Conservation (phyloP, 2,888 invertebrate species). For the Ptychoptera albimana region DNA sequence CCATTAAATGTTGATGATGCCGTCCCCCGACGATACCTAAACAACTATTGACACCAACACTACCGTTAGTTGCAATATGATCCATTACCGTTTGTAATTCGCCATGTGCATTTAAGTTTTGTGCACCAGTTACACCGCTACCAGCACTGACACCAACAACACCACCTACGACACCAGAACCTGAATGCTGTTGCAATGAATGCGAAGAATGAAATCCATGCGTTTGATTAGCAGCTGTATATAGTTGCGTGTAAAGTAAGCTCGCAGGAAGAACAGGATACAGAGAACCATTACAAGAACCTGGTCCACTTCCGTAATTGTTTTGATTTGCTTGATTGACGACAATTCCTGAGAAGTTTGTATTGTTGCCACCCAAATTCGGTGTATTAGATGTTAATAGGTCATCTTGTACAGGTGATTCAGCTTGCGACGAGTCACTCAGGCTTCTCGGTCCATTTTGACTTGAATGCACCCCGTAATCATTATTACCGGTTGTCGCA, state of each 20-base stretch:
- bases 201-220: constrained; percentile 58
- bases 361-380: constrained; percentile 36
- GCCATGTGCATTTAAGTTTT: constrained; percentile 35
- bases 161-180: constrained; percentile 30
- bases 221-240: constrained; percentile 60
- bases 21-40: constrained; percentile 23
- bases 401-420: constrained; percentile 70
- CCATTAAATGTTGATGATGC: constrained; percentile 34
- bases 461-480: constrained; percentile 40
- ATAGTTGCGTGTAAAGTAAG: constrained; percentile 66
- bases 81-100: constrained; percentile 63
- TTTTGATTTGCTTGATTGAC: constrained; percentile 32
- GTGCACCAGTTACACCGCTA: too few relatives aligned
- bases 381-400: constrained; percentile 47
- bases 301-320: background rate
- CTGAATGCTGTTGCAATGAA: constrained; percentile 44
- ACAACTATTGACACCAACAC: constrained; percentile 37
- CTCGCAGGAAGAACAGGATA: constrained; percentile 70
- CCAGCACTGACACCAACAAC: too few relatives aligned
- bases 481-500: constrained; percentile 26
- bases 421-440: constrained; percentile 69
- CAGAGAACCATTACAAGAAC: constrained; percentile 48
- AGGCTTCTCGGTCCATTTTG: constrained; percentile 56
- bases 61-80: constrained; percentile 50
- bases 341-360: constrained; percentile 33